phyloP scores from a whole-genome alignment of 2,797 vertebrate genomes.

The Mormyrops boulengeri region DNA sequence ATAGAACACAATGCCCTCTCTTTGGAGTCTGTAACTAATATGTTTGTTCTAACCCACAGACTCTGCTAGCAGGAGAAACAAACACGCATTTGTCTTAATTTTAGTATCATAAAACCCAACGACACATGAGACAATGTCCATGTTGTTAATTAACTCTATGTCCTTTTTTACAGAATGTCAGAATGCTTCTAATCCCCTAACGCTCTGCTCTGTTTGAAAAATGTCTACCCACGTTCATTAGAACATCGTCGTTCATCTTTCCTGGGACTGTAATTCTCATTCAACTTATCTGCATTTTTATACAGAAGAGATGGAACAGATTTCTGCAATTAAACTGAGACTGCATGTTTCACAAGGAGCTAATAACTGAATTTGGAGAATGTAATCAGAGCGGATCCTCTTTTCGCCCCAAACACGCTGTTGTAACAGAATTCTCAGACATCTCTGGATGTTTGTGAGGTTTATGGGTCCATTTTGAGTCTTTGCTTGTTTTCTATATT shows the following conservation, averaged over 20 bases:
- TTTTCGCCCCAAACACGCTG: neutral
- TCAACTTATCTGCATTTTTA: slow-evolving; percentile 13
- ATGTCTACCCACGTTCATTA: neutral
- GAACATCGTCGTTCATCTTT: neutral
- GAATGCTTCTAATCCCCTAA: neutral
- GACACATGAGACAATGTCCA: neutral
- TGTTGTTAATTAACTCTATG: neutral
- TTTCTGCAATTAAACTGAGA: neutral
- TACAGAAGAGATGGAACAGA: slow-evolving; percentile 7
- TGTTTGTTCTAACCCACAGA: neutral
- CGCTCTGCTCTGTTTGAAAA: neutral
- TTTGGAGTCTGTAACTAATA: neutral
- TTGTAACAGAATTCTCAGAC: neutral
- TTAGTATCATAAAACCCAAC: neutral
- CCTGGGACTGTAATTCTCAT: slow-evolving; percentile 3
- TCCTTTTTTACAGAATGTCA: neutral
- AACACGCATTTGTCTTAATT: neutral
- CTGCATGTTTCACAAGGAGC: slow-evolving; percentile 2
- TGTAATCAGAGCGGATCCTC: neutral
- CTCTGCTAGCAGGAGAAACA: neutral
- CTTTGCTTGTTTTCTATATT: neutral
- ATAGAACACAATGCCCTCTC: neutral
- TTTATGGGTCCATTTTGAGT: neutral
- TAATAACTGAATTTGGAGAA: slow-evolving; percentile 1
- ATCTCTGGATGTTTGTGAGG: neutral